Conservation (phyloP, 2,888 invertebrate species). For the Trachelus stipa region DNA sequence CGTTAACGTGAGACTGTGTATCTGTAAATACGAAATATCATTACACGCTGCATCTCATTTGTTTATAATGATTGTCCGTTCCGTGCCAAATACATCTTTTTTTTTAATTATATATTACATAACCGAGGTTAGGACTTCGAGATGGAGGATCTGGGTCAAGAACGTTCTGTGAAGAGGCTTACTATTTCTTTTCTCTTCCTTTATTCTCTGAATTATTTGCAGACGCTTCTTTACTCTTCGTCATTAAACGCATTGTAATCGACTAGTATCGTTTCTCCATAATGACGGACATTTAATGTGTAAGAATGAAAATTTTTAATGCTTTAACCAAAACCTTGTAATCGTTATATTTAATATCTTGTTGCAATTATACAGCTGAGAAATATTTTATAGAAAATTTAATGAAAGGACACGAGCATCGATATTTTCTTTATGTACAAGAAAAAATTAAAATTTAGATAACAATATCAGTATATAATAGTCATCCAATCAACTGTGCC, state of each 20-base stretch:
- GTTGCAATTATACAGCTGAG: constrained; percentile 43
- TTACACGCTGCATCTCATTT: background rate
- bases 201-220: background rate
- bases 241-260: background rate
- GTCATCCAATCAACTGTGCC: background rate
- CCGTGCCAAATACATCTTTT: background rate
- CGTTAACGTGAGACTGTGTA: constrained; percentile 1
- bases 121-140: background rate
- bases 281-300: background rate
- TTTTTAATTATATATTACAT: background rate
- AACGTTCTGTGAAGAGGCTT: background rate
- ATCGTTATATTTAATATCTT: constrained; percentile 51
- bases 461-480: background rate
- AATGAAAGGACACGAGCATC: background rate
- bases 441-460: background rate
- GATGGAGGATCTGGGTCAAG: background rate
- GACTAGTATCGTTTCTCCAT: background rate
- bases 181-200: background rate
- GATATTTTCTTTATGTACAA: background rate
- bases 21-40: constrained; percentile 23
- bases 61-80: background rate
- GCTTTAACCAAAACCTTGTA: constrained; percentile 39
- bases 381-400: constrained; percentile 36
- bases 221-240: background rate
- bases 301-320: constrained; percentile 9